phyloP scores from a whole-genome alignment of 2,888 invertebrate genomes.

The Oscheius myriophilus region DNA sequence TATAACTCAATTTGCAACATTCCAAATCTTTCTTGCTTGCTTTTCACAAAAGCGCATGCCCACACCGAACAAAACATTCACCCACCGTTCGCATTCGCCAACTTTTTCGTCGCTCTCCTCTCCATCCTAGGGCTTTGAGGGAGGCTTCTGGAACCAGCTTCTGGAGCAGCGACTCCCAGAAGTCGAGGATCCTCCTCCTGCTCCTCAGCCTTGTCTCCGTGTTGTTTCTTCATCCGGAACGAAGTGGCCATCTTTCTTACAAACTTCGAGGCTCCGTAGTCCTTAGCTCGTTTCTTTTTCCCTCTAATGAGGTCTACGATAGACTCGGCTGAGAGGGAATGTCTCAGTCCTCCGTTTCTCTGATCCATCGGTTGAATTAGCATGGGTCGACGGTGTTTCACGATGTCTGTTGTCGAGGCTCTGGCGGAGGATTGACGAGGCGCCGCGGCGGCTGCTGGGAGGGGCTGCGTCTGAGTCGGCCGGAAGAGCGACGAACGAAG shows the following conservation, averaged over 20 bases:
- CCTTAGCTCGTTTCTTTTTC: slow-evolving; percentile 31
- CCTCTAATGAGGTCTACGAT: slow-evolving; percentile 25
- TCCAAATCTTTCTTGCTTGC: too few relatives aligned
- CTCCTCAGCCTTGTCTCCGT: background rate
- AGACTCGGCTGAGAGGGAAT: slow-evolving; percentile 41
- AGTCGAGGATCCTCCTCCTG: slow-evolving; percentile 30
- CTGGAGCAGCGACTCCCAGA: slow-evolving; percentile 27
- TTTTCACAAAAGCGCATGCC: too few relatives aligned
- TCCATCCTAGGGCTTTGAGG: slow-evolving; percentile 49
- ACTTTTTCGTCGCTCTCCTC: slow-evolving; percentile 31
- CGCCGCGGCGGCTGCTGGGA: background rate
- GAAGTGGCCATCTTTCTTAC: slow-evolving; percentile 53
- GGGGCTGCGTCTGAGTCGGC: slow-evolving; percentile 21
- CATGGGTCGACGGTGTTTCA: slow-evolving; percentile 25
- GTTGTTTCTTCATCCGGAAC: slow-evolving; percentile 41
- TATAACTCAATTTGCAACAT: too few relatives aligned
- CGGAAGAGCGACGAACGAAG: slow-evolving; percentile 3
- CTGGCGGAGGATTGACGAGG: background rate
- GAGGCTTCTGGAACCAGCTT: slow-evolving; percentile 37
- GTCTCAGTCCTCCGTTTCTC: slow-evolving; percentile 12
- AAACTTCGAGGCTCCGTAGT: slow-evolving; percentile 34
- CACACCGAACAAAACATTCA: background rate
- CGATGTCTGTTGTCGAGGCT: slow-evolving; percentile 6
- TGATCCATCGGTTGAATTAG: slow-evolving; percentile 11
- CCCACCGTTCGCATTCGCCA: slow-evolving; percentile 16